These are phyloP conservation scores for Hippocampus guttulatus DNA, from an alignment of 2,113 vertebrate species.

Conservation along the genomic window DNA sequence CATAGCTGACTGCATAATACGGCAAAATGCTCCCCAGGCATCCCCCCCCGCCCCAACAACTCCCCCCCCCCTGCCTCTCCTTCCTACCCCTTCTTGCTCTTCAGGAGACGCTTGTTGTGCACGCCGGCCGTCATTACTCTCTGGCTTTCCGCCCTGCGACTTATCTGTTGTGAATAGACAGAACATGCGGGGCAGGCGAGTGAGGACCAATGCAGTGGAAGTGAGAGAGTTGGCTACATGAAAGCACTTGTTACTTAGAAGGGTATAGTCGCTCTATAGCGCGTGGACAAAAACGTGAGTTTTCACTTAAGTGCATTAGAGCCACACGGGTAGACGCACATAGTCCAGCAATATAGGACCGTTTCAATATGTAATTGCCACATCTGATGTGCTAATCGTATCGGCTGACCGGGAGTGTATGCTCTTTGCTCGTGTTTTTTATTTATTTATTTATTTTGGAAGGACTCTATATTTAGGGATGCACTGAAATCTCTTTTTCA, in stretches of 20 bases:
- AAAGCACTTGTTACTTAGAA: slow-evolving; percentile 49
- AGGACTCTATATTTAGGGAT: too few relatives aligned
- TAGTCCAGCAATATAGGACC: slow-evolving; percentile 3
- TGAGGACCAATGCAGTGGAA: slow-evolving; percentile 42
- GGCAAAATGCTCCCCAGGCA: slow-evolving; percentile 62
- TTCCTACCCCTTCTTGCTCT: neutral
- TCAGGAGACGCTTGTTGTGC: slow-evolving; percentile 61
- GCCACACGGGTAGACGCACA: slow-evolving; percentile 32
- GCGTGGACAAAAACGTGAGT: slow-evolving; percentile 31
- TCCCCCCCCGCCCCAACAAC: slow-evolving; percentile 11
- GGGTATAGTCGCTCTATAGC: slow-evolving; percentile 31
- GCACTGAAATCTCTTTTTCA: too few relatives aligned
- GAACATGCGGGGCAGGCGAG: slow-evolving; percentile 18
- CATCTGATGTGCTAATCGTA: slow-evolving; percentile 15
- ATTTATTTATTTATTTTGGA: neutral
- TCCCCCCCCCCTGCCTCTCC: neutral
- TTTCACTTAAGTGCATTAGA: slow-evolving; percentile 41
- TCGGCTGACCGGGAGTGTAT: neutral
- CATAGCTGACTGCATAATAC: slow-evolving; percentile 66
- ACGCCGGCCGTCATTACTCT: slow-evolving; percentile 65
- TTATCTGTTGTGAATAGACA: slow-evolving; percentile 52
- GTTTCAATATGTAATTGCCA: slow-evolving; percentile 21
- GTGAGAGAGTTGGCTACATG: slow-evolving; percentile 48
- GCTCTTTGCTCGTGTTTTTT: neutral
- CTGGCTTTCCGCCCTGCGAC: slow-evolving; percentile 53